Base-by-base conservation (phyloP, 2,888 invertebrate genomes). In the Cephus rjabovi region DNA sequence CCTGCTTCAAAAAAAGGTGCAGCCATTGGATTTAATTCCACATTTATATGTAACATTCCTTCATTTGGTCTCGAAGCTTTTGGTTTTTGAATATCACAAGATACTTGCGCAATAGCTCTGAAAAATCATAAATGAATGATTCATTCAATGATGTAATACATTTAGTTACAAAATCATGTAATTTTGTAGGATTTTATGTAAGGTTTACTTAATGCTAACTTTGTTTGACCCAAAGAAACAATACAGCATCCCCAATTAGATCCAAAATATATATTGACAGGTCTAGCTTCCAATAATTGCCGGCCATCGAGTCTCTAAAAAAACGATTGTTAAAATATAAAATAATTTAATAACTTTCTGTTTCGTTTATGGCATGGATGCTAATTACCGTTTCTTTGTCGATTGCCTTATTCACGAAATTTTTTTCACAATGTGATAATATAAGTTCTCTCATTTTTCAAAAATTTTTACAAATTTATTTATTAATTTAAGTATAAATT, bases 61-160 rank as follows among this genome's bases (percentile, higher is more conserved):
- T 99, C 98, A 89, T 96, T 97, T 0, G 98, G 97, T 71, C 98
- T 93, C 0, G 96, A 95, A 68, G 95, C 94, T 91, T 97, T 97
- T 0, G 98, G 98, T 83, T 95, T 94, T 76, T 95, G 95, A 56
- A 99, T 94, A 92, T 98, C 97, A 92, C 97, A 97, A 9, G 97
- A 96, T 6, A 97, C 97, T 92, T 98, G 97, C 0, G 97, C 96
- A 83, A 98, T 90, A 33, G 97, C 96, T 90, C 97, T 97, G 82
- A 68, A 84, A 87, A 77, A 73, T 34, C 31, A 74, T 34, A 78
- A 75, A 73, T 74, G 34, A 34, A 34, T 68, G 68, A 76, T n/a
- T 23, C 34, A 40, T 79, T 31, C 11, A 68, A 56, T 1, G 4
- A 23, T 56, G 56, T 23, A 56, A 23, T 9, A 56, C 23, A 56